These are phyloP conservation scores for Drosophila equinoxialis DNA, from an alignment of 1,140 invertebrate species.

Conservation along the genomic window DNA sequence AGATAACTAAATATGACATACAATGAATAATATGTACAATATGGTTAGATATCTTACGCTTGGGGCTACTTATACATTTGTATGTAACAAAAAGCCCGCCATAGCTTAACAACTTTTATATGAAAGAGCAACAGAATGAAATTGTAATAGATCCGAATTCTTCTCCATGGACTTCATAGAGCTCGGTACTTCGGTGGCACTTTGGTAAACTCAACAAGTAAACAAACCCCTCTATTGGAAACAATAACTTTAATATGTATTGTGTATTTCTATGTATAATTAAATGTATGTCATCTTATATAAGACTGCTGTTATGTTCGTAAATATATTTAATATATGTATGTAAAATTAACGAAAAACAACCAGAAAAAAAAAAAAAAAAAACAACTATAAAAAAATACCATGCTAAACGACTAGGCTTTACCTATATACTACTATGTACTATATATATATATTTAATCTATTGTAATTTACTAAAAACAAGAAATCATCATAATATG, in stretches of 20 bases:
- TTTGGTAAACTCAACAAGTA: constrained; percentile 56
- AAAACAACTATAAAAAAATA: constrained; percentile 43
- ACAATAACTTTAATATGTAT: constrained; percentile 73
- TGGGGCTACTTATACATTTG: constrained; percentile 41
- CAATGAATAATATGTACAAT: constrained; percentile 46
- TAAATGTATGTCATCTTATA: constrained; percentile 81
- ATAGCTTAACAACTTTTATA: constrained; percentile 68
- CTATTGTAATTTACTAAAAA: constrained; percentile 73
- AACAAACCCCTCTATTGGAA: constrained; percentile 66
- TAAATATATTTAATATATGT: constrained; percentile 82
- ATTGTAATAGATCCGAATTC: neutral
- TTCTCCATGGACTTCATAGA: constrained; percentile 23
- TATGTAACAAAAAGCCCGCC: neutral
- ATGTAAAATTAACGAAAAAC: constrained; percentile 75
- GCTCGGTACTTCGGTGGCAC: constrained; percentile 33
- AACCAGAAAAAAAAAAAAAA: constrained; percentile 50
- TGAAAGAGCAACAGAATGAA: constrained; percentile 30
- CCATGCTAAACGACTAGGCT: constrained; percentile 55
- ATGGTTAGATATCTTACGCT: constrained; percentile 63
- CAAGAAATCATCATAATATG: constrained; percentile 60
- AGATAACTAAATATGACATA: constrained; percentile 36
- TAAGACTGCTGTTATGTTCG: constrained; percentile 83
- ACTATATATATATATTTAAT: constrained; percentile 57
- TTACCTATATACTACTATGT: constrained; percentile 59
- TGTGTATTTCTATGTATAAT: constrained; percentile 59